Evolutionary conservation across 2,888 invertebrate species (phyloP).

Genomic region (Drosophila sordidula): DNA sequence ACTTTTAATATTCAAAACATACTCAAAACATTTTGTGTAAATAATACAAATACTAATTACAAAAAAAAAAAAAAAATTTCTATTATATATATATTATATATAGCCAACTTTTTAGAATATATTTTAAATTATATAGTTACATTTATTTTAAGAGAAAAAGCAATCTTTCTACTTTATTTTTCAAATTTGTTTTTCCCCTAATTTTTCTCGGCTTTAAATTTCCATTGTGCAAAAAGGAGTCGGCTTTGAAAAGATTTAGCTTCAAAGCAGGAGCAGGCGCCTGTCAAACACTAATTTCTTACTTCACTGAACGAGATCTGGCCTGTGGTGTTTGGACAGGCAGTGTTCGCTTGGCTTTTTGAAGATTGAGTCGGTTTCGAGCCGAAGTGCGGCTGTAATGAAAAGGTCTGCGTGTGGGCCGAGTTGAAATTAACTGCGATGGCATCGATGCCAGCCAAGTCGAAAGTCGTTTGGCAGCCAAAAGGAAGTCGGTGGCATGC

Average conservation of each 20-base stretch:
- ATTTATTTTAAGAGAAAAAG: no score
- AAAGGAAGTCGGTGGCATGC: slow-evolving; percentile 19
- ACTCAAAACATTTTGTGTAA: no score
- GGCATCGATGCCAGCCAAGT: slow-evolving; percentile 31
- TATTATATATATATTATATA: no score
- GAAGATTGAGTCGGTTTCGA: not conserved
- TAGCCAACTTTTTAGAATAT: no score
- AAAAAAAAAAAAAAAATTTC: no score
- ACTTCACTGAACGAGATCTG: not conserved
- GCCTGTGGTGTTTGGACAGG: not conserved
- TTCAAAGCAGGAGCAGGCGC: not conserved
- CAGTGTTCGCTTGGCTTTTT: not conserved
- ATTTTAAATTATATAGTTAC: no score
- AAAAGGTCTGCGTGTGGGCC: slow-evolving; percentile 4
- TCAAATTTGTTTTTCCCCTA: no score
- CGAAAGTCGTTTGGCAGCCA: slow-evolving; percentile 40
- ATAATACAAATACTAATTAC: no score
- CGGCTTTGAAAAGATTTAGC: not conserved
- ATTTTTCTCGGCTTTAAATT: not conserved
- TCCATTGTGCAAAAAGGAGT: slow-evolving; percentile 3
- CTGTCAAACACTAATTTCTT: slow-evolving; percentile 12
- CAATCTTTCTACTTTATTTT: no score
- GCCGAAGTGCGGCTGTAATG: slow-evolving; percentile 4
- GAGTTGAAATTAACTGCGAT: slow-evolving; percentile 26
- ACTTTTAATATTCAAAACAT: no score